Evolutionary conservation across 1,140 invertebrate genomes (phyloP).

Genomic region (Prorops nasuta): DNA sequence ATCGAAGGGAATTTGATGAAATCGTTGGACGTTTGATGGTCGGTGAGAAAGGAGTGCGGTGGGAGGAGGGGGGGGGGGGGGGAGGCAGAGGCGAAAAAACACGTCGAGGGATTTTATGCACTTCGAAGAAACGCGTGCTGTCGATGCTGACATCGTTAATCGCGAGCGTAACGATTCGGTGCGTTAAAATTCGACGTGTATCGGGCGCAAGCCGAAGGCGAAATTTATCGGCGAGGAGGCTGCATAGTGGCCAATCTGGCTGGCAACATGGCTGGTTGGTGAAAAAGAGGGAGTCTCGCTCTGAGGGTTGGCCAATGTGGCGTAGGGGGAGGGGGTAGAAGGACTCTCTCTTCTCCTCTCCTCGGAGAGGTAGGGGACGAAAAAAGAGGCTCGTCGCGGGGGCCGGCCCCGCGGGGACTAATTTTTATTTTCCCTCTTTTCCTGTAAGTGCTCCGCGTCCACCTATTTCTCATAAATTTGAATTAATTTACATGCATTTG

Average conservation of each 20-base stretch:
- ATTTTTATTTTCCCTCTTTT: constrained; percentile 55
- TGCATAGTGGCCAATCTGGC: constrained; percentile 36
- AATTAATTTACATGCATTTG: constrained; percentile 61
- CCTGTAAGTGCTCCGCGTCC: constrained; percentile 54
- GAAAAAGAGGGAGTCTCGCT: constrained; percentile 35
- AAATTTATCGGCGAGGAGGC: constrained; percentile 28
- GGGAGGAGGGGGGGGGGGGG: no score
- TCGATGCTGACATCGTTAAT: constrained; percentile 26
- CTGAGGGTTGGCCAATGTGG: constrained; percentile 10
- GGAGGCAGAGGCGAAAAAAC: no score
- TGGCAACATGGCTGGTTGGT: constrained; percentile 53
- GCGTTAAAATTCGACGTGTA: constrained; percentile 32
- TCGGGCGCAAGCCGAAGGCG: constrained; percentile 25
- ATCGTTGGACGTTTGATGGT: no score
- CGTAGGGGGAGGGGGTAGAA: constrained; percentile 6
- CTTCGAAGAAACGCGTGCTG: constrained; percentile 5
- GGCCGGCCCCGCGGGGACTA: constrained; percentile 53
- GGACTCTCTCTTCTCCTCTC: no score
- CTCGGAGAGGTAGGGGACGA: not conserved
- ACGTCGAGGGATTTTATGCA: not conserved
- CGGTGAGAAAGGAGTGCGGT: no score
- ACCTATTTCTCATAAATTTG: constrained; percentile 59
- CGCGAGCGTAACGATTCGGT: constrained; percentile 19
- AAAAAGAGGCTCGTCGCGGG: constrained; percentile 46
- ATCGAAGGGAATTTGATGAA: no score